These are phyloP conservation scores for Labia minor DNA, from an alignment of 2,888 invertebrate genomes.

Conservation along the genomic window DNA sequence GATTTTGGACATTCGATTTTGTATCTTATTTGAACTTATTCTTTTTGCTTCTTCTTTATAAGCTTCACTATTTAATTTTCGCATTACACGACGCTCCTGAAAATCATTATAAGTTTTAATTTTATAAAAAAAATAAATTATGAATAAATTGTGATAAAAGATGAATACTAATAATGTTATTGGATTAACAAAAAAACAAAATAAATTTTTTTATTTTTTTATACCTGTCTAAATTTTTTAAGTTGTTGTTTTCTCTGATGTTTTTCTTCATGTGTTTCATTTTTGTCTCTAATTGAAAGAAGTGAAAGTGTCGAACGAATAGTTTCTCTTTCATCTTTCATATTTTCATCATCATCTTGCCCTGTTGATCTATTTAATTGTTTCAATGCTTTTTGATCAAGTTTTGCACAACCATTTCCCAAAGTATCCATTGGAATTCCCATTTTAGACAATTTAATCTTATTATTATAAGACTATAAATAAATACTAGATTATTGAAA, in stretches of 20 bases:
- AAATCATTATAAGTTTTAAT: too few species aligned
- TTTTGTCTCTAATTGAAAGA: constrained; percentile 45
- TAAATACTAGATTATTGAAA: neutral
- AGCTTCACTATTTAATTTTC: too few species aligned
- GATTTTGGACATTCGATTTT: too few species aligned
- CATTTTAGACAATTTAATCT: constrained; percentile 59
- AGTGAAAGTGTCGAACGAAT: constrained; percentile 29
- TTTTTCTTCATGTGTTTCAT: constrained; percentile 53
- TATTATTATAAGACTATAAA: neutral
- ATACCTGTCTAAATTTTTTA: too few species aligned
- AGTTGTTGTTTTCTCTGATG: constrained; percentile 39
- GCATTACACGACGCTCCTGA: too few species aligned
- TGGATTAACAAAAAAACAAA: too few species aligned
- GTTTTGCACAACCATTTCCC: constrained; percentile 46
- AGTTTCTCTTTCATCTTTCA: constrained; percentile 23
- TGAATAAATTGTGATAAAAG: too few species aligned
- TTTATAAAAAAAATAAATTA: too few species aligned
- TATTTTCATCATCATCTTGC: neutral
- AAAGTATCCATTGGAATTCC: constrained; percentile 62
- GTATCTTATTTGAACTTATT: too few species aligned
- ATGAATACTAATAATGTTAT: too few species aligned
- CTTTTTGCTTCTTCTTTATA: too few species aligned
- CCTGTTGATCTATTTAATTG: constrained; percentile 41
- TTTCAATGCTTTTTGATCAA: constrained; percentile 59
- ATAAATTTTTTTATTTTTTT: too few species aligned